A percentile compares a stretch with the other conserved stretches of the same genome.
Conservation (phyloP, 2,113 vertebrate species). For the Proterorhinus semilunaris region DNA sequence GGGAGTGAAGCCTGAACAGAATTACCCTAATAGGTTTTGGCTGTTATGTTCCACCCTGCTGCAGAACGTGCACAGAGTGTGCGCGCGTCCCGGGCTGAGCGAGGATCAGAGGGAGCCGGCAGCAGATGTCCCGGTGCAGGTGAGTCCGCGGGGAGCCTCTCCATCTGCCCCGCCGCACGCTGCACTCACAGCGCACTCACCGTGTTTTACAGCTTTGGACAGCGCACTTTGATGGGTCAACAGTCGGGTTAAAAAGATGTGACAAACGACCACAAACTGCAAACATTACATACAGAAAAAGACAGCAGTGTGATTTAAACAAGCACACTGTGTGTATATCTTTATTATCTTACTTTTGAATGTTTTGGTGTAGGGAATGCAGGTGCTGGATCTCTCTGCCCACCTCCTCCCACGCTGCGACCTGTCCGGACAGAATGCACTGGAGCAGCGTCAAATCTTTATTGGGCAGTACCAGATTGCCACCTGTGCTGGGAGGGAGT, state of each 20-base stretch:
- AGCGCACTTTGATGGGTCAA: slow-evolving; percentile 22
- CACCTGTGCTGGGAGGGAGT: too few relatives aligned
- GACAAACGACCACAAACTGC: background rate
- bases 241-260: slow-evolving; percentile 2
- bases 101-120: slow-evolving; percentile 48
- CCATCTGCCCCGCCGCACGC: slow-evolving; percentile 41
- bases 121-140: slow-evolving; percentile 55
- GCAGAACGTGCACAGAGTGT: background rate
- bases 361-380: too few relatives aligned
- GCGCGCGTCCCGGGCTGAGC: slow-evolving; percentile 14
- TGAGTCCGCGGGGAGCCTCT: slow-evolving; percentile 34
- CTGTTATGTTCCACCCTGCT: background rate
- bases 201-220: slow-evolving; percentile 18
- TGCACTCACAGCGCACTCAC: slow-evolving; percentile 11
- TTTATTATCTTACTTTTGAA: too few relatives aligned
- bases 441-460: too few relatives aligned
- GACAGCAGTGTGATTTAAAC: too few relatives aligned
- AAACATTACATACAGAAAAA: background rate
- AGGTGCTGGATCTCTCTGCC: too few relatives aligned
- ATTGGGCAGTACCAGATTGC: too few relatives aligned
- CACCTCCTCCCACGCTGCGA: too few relatives aligned
- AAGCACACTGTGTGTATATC: too few relatives aligned
- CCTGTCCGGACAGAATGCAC: too few relatives aligned
- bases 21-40: slow-evolving; percentile 6
- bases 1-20: background rate